Evolutionary conservation across 2,797 vertebrate species (phyloP).

Genomic region (Pelobates cultripes): DNA sequence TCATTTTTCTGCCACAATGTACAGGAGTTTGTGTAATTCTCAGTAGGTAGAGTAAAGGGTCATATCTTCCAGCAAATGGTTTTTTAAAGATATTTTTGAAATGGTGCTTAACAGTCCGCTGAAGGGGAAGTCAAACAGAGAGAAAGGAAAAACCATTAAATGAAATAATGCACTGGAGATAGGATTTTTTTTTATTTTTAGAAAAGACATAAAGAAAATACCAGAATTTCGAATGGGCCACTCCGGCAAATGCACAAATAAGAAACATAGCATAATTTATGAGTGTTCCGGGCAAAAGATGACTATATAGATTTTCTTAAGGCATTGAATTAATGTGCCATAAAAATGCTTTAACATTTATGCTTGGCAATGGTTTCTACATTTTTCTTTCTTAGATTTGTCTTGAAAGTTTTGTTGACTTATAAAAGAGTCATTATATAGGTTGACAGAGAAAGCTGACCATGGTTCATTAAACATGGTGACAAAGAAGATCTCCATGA

Average conservation of each 20-base stretch:
- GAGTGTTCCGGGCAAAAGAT: slow-evolving; percentile 69
- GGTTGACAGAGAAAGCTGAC: no score
- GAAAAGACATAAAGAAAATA: slow-evolving; percentile 66
- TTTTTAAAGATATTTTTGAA: slow-evolving; percentile 77
- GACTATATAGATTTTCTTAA: slow-evolving; percentile 67
- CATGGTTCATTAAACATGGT: neutral
- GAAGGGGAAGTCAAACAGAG: slow-evolving; percentile 68
- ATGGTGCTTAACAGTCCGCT: slow-evolving; percentile 75
- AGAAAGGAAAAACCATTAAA: slow-evolving; percentile 71
- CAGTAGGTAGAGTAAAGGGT: slow-evolving; percentile 69
- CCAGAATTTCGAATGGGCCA: slow-evolving; percentile 59
- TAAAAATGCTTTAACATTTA: slow-evolving; percentile 68
- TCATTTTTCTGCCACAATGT: slow-evolving; percentile 76
- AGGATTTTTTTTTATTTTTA: slow-evolving; percentile 59
- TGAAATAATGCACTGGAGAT: slow-evolving; percentile 65
- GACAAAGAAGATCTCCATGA: neutral
- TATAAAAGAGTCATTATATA: neutral
- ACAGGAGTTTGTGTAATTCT: slow-evolving; percentile 67
- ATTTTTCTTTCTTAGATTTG: slow-evolving; percentile 39
- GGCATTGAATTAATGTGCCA: slow-evolving; percentile 67
- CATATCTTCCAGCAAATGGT: slow-evolving; percentile 72
- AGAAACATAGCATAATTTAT: slow-evolving; percentile 70
- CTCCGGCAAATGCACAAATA: slow-evolving; percentile 53
- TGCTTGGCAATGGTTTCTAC: slow-evolving; percentile 59
- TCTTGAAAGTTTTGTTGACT: slow-evolving; percentile 43